Conservation (phyloP, 2,888 invertebrate species). For the Eudasyphora cyanicolor region DNA sequence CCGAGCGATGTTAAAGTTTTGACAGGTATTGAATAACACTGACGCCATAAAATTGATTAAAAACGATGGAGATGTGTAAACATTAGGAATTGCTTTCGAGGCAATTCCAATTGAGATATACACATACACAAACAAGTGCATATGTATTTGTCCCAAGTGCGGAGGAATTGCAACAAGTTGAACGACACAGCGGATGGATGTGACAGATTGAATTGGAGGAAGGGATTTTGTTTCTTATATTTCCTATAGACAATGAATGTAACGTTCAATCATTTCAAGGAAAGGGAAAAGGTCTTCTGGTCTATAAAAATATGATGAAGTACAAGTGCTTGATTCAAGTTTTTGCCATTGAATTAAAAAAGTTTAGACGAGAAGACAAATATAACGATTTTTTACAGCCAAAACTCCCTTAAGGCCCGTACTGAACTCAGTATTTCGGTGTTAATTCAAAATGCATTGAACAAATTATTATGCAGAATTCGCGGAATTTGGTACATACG, state of each 20-base stretch:
- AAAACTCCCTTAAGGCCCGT: too few species aligned
- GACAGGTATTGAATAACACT: conserved; percentile 57
- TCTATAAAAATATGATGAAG: too few species aligned
- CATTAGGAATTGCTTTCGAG: not conserved
- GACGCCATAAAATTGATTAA: conserved; percentile 58
- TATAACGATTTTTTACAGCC: too few species aligned
- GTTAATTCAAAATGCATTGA: too few species aligned
- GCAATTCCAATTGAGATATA: not conserved
- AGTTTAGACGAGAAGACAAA: too few species aligned
- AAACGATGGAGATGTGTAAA: conserved; percentile 17
- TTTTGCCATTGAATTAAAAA: too few species aligned
- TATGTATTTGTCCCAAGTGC: not conserved
- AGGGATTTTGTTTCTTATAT: not conserved
- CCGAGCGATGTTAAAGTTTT: conserved; percentile 52
- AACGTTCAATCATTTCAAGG: not conserved
- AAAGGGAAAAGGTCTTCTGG: too few species aligned
- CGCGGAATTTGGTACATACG: too few species aligned
- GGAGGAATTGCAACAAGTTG: not conserved
- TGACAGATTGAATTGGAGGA: not conserved
- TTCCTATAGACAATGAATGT: not conserved
- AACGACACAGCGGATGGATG: not conserved
- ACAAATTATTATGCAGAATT: too few species aligned
- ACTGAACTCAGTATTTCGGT: too few species aligned
- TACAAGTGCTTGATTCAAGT: too few species aligned
- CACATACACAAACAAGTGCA: not conserved